Conservation (phyloP, 2,113 vertebrate species). For the Chionomys nivalis region DNA sequence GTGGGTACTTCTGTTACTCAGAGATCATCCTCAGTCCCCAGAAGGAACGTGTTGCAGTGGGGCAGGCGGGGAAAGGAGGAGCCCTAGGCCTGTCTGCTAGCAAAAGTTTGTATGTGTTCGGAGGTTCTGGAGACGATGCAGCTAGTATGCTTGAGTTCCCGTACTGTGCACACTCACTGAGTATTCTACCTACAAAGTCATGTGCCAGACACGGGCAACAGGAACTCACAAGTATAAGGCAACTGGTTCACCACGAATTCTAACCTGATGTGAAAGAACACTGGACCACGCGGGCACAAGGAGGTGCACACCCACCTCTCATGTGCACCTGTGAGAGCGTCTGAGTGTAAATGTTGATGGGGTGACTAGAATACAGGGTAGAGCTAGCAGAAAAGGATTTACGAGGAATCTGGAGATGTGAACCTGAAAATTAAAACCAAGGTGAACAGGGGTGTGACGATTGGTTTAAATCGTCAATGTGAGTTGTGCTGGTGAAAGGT, state of each 20-base stretch:
- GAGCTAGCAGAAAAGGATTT: not conserved
- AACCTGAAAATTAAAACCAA: slow-evolving; percentile 8
- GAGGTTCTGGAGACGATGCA: not conserved
- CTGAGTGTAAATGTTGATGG: not conserved
- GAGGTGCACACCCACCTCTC: not conserved
- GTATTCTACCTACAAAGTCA: not conserved
- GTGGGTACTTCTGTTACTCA: slow-evolving; percentile 46
- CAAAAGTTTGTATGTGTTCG: not conserved
- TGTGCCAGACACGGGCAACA: too few relatives aligned
- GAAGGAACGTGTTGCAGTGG: not conserved
- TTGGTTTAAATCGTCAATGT: too few relatives aligned
- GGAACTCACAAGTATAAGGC: not conserved
- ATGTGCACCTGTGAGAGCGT: not conserved
- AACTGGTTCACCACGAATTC: not conserved
- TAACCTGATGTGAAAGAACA: not conserved
- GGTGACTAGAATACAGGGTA: not conserved
- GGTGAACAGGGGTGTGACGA: too few relatives aligned
- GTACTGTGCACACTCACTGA: not conserved
- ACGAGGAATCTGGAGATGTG: not conserved
- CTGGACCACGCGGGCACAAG: not conserved
- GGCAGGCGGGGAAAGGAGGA: not conserved
- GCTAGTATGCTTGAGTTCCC: not conserved
- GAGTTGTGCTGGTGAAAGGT: too few relatives aligned
- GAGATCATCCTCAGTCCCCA: slow-evolving; percentile 26
- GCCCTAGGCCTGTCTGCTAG: not conserved